Conservation (phyloP, 2,113 vertebrate genomes). For the Piaya cayana region DNA sequence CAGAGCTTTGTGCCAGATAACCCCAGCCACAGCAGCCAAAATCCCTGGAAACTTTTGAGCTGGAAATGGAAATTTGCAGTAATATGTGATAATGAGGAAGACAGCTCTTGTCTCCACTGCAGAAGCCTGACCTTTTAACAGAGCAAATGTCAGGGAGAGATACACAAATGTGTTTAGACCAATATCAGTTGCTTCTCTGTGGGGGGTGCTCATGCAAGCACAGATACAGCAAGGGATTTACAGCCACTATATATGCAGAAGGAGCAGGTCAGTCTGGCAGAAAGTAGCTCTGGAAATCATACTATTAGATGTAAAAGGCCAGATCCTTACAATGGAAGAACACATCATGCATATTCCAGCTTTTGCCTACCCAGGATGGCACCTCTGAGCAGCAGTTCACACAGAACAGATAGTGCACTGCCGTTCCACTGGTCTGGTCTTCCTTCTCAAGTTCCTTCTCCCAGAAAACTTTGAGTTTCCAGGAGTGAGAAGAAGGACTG, state of each 20-base stretch:
- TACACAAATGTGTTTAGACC: constrained; percentile 63
- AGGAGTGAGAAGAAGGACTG: neutral
- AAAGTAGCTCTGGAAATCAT: neutral
- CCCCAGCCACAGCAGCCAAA: neutral
- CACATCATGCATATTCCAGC: accelerated
- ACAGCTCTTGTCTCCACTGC: neutral
- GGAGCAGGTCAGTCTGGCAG: neutral
- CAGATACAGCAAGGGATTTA: neutral
- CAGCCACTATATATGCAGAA: neutral
- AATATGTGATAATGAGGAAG: constrained; percentile 60
- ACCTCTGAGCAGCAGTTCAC: neutral
- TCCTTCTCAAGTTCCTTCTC: neutral
- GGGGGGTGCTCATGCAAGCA: neutral
- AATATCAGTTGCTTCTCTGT: neutral
- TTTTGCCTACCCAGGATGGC: accelerated
- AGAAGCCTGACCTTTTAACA: constrained; percentile 65
- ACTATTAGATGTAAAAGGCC: neutral
- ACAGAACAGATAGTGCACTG: too few species aligned
- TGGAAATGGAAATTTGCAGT: constrained; percentile 29
- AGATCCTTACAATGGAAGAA: neutral
- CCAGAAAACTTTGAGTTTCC: neutral
- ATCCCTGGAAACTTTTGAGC: neutral
- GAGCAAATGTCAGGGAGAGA: constrained; percentile 67
- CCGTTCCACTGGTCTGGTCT: neutral
- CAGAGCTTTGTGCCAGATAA: neutral